Evolutionary conservation across 2,888 invertebrate species (phyloP).

Genomic region (Dione juno): DNA sequence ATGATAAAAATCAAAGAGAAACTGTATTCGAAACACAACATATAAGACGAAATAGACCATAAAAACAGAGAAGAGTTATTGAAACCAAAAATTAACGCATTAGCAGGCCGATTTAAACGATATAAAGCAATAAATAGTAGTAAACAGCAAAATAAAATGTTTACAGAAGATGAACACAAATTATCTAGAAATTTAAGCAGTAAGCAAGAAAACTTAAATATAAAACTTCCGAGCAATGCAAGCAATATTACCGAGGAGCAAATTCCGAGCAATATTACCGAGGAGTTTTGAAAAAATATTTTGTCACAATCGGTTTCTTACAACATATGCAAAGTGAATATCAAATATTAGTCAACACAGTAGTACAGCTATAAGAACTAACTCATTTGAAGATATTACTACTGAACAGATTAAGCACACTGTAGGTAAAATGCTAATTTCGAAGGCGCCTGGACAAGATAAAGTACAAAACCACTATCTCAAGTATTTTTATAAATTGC

Average conservation of each 20-base stretch:
- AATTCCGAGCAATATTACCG: neutral
- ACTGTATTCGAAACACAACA: conserved; percentile 19
- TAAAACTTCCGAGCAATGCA: conserved; percentile 3
- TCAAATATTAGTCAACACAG: neutral
- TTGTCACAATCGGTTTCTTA: neutral
- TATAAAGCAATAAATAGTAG: conserved; percentile 30
- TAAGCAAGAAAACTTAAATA: no score
- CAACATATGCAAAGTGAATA: neutral
- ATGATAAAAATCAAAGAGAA: conserved; percentile 20
- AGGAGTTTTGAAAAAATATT: no score
- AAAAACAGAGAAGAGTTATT: conserved; percentile 18
- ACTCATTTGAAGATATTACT: no score
- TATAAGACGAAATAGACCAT: conserved; percentile 13
- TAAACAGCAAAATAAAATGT: conserved; percentile 28
- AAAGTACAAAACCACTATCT: no score
- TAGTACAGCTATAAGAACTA: no score
- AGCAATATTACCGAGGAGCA: neutral
- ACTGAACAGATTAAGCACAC: no score
- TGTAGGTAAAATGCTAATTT: no score
- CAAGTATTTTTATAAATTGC: no score
- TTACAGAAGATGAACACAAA: no score
- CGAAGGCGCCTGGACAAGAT: no score
- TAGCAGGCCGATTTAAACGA: conserved; percentile 33
- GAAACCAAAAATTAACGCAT: conserved; percentile 38
- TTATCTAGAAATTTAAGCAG: no score